These are phyloP conservation scores for Lutjanus campechanus DNA, from an alignment of 2,797 vertebrate species.

Conservation along the genomic window DNA sequence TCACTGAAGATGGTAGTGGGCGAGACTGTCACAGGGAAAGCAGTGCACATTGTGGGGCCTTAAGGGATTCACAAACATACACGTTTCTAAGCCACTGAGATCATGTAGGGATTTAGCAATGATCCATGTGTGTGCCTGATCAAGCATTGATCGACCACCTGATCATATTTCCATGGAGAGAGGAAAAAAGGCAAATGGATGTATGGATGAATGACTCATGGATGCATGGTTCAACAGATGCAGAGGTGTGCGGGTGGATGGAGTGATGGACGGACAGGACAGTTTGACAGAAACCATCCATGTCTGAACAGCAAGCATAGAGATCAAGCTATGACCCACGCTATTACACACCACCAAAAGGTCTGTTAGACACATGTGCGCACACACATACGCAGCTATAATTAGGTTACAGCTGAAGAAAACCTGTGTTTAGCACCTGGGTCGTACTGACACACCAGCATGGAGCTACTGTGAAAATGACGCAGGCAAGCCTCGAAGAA, in stretches of 20 bases:
- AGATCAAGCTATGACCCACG: slow-evolving; percentile 17
- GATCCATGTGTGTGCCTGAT: slow-evolving; percentile 11
- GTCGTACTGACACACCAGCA: slow-evolving; percentile 52
- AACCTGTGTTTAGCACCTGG: slow-evolving; percentile 63
- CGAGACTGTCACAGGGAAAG: background rate
- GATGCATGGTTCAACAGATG: background rate
- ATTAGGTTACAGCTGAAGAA: slow-evolving; percentile 53
- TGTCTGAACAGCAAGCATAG: slow-evolving; percentile 12
- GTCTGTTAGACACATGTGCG: slow-evolving; percentile 6
- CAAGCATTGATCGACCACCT: slow-evolving; percentile 1
- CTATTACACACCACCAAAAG: slow-evolving; percentile 27
- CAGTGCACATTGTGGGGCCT: background rate
- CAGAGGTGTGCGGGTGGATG: background rate
- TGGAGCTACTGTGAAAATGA: slow-evolving; percentile 41
- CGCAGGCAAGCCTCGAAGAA: slow-evolving; percentile 13
- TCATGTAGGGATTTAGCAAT: slow-evolving; percentile 46
- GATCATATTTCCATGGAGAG: slow-evolving; percentile 9
- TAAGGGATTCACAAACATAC: slow-evolving; percentile 21
- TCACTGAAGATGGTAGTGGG: slow-evolving; percentile 11
- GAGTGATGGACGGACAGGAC: slow-evolving; percentile 6
- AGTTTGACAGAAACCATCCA: slow-evolving; percentile 10
- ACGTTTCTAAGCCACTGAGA: slow-evolving; percentile 43
- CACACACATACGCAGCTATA: slow-evolving; percentile 28
- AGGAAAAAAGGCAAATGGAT: background rate
- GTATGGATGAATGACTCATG: background rate